Base-by-base conservation (phyloP, 1,140 invertebrate species). In the Drosophila biarmipes region DNA sequence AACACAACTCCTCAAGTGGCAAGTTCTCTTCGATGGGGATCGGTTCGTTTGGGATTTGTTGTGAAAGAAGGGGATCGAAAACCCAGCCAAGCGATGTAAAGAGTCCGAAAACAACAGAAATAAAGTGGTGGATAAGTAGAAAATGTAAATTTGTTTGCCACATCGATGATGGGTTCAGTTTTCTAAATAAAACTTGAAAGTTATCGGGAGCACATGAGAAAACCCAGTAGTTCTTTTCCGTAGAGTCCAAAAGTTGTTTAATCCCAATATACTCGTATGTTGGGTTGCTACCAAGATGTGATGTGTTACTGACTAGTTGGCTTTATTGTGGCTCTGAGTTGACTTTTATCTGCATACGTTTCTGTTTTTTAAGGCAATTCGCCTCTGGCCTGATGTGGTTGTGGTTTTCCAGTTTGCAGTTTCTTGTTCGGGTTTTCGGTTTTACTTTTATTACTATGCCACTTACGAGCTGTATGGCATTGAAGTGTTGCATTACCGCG, bases 401-500 rank as follows among this genome's bases (percentile, higher is more conserved):
- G 81, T 81, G 82, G 82, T 78, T 84, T 66, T 76, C 52, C 55
- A 67, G 55, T 56, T 67, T 57, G 68, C 17, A 53, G 73, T 75
- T 76, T 77, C 38, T 63, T 48, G 62, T 66, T 75, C 61, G 34
- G 53, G 56, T 77, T 78, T 77, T 51, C 7, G 46, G 68, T 73
- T 73, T 73, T 73, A 73, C 57, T 73, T 63, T 73, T 73, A 40
- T 73, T 62, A 35, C 55, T 54, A 46, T 81, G 58, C 63, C 62
- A 68, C 67, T 69, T 78, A 58, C 51, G 71, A 59, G 42, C 42
- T 29, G 56, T 42, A 40, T 74, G 82, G 78, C 81, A 86, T 86
- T 86, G 81, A 62, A 52, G 82, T 87, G 49, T 86, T 73, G 42
- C 40, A 66, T 87, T 80, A 86, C 81, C 10, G 55, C 49, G 24